phyloP scores from a whole-genome alignment of 2,113 vertebrate species.

The Tachycineta bicolor region DNA sequence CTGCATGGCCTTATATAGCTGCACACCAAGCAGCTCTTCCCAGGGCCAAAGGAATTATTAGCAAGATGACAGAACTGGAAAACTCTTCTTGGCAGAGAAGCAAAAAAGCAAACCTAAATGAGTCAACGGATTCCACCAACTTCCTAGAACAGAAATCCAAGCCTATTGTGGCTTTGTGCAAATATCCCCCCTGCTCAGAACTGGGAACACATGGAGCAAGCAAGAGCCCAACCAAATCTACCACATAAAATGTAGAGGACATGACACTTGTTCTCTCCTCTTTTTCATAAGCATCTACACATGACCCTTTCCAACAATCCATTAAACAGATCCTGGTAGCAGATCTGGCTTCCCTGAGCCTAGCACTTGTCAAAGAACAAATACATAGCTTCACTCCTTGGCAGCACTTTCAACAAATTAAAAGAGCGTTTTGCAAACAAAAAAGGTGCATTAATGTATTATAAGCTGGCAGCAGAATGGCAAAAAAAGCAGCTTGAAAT shows the following conservation, averaged over 20 bases:
- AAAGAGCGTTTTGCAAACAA: not conserved
- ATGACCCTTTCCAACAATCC: not conserved
- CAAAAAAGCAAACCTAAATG: conserved; percentile 40
- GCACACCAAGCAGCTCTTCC: not conserved
- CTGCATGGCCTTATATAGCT: conserved; percentile 55
- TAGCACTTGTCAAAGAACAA: not conserved
- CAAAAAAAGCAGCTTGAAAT: not conserved
- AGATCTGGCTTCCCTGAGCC: not conserved
- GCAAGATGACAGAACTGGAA: conserved; percentile 61
- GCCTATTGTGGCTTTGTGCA: conserved; percentile 11
- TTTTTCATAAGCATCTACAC: not conserved
- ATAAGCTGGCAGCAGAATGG: not conserved
- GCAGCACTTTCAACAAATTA: not conserved
- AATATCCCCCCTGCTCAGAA: not conserved
- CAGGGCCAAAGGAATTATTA: conserved; percentile 54
- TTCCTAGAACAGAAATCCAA: conserved; percentile 42
- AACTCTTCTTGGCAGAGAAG: conserved; percentile 52
- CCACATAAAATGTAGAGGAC: not conserved
- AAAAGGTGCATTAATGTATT: not conserved
- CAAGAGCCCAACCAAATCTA: not conserved
- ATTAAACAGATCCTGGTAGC: not conserved
- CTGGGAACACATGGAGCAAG: not conserved
- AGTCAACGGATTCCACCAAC: conserved; percentile 21
- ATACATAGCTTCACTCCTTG: not conserved
- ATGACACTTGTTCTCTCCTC: not conserved